Conservation (phyloP, 2,888 invertebrate genomes). For the Spodoptera littoralis region DNA sequence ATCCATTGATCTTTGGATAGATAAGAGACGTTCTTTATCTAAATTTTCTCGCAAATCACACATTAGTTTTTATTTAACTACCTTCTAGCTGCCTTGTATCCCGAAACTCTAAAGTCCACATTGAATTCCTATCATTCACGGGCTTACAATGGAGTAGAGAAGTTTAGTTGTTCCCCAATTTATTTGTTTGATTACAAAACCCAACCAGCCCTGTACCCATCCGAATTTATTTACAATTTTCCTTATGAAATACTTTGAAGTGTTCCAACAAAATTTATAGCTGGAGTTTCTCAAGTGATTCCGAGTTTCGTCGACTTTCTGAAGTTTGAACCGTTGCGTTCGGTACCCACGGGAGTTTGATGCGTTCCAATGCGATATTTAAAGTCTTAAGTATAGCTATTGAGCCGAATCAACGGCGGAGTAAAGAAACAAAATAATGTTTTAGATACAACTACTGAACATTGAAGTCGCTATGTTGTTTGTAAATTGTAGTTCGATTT, state of each 20-base stretch:
- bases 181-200: neutral
- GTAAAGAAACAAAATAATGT: slow-evolving; percentile 28
- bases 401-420: slow-evolving; percentile 25
- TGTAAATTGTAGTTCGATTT: no score
- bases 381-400: slow-evolving; percentile 48
- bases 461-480: no score
- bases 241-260: slow-evolving; percentile 80
- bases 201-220: slow-evolving; percentile 60
- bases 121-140: no score
- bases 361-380: slow-evolving; percentile 58
- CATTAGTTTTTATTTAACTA: no score
- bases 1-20: no score
- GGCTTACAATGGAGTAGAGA: no score
- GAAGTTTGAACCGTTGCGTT: slow-evolving; percentile 56
- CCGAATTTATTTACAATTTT: slow-evolving; percentile 77
- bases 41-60: no score
- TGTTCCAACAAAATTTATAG: slow-evolving; percentile 76
- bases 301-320: slow-evolving; percentile 62
- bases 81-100: no score
- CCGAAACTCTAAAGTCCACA: no score
- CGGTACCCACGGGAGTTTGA: slow-evolving; percentile 55
- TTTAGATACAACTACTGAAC: slow-evolving; percentile 30
- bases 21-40: no score
- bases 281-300: slow-evolving; percentile 74
- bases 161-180: no score